Evolutionary conservation across 2,113 vertebrate genomes (phyloP), one percentile per base, ranked within the genome.

Genomic region (Progne subis): DNA sequence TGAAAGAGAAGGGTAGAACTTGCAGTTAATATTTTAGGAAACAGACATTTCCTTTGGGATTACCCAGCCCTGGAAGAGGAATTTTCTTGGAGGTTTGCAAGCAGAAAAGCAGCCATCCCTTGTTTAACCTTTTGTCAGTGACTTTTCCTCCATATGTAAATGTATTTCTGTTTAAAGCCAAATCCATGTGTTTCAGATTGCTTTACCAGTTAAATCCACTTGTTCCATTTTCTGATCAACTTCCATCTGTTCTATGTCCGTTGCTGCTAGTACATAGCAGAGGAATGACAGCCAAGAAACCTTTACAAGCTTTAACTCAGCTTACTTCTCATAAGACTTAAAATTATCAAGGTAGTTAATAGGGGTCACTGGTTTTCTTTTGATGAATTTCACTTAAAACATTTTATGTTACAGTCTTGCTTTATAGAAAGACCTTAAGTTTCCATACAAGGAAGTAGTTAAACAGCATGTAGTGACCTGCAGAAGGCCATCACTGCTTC

Each of bases 11-110:
- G 13, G 20, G 19, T 41, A 79, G 57, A 91, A 59, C 21, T 74
- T 85, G 37, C 75, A 88, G 50, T 47, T 77, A 46, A 24, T 90
- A 59, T 92, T 88, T 93, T 86, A 88, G 79, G 59, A 83, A 92
- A 32, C 11, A 15, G 31, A 16, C 25, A 32, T 93, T 93, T 82
- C 82, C 55, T 69, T 74, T 86, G 71, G 50, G 85, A 55, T 57
- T 88, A 17, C 37, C 14, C 20, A 81, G 72, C 43, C 26, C 47
- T 90, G 72, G 37, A 70, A 90, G 50, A 90, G 21, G 77, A 8
- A 57, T 77, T 90, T 94, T 92, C 64, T 65, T 25, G 78, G 29
- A 37, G 24, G 5, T 49, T 85, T 74, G 8, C n/a, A 67, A 77
- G 75, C 52, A 67, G 86, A 88, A 86, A 77, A 88, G 15, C 76